Evolutionary conservation across 23 tunicate genomes (phyloP), one percentile per base, ranked within the genome.

Genomic region (Halocynthia roretzi): DNA sequence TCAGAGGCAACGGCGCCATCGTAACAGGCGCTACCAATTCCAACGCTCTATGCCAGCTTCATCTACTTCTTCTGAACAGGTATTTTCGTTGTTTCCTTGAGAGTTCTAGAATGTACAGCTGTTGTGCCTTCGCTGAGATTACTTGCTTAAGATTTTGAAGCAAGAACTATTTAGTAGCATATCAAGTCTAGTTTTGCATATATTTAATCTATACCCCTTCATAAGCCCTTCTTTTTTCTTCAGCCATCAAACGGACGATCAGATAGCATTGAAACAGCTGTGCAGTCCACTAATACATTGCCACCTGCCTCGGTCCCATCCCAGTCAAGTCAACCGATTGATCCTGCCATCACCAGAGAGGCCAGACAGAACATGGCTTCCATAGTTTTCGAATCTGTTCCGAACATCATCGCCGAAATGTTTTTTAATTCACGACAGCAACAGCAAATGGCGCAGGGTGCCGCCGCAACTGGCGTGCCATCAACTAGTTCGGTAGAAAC

Each of bases 1-100:
- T 67, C 70, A 54, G 92, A 53, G 83, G 9, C 78, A 81, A 8
- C 64, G 93, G 6, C 78, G 96, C 5, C 68, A 77, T 51, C 62
- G 95, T 44, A 87, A 76, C 60, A 48, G 98, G 57, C 54, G 77
- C 50, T 56, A 80, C 31, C 78, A 53, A 4, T 74, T 74, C 56
- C 78, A 74, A 74, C 63, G 78, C 14, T 14, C 60, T 54, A 64
- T 64, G 55, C 78, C 78, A 14, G 78, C 78, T 31, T 31, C 4
- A 4, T 31, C 44, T 4, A 31, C 44, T 31, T 31, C 44, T 31
- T 31, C 44, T 31, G 44, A 31, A 31, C 44, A 31, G 44, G 44
- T 31, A 31, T 31, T 31, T 31, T 0, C 4, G 1, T 31, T 31
- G 44, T n/a, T n/a, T n/a, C n/a, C n/a, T n/a, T 31, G 44, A 31